These are phyloP conservation scores for Glaucomys volans DNA, from an alignment of 2,113 vertebrate species.

Conservation along the genomic window DNA sequence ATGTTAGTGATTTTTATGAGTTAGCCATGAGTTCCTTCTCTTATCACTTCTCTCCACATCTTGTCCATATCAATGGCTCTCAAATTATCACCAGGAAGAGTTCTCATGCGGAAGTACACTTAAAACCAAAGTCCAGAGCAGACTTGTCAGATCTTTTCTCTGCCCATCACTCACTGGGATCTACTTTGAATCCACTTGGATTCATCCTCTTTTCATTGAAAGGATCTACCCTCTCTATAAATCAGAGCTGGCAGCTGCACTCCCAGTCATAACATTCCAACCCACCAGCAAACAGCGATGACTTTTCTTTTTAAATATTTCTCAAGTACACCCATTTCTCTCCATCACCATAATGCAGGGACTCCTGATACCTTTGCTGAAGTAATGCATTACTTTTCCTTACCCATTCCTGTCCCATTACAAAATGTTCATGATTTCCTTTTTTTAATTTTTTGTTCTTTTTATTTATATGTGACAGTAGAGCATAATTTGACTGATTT, in stretches of 20 bases:
- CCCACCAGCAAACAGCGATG: background rate
- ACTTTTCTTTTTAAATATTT: background rate
- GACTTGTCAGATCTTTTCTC: background rate
- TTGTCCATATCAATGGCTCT: background rate
- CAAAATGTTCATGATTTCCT: background rate
- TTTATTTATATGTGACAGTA: too few species aligned
- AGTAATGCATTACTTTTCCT: background rate
- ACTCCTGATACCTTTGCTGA: background rate
- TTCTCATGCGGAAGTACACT: background rate
- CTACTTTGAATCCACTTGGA: background rate
- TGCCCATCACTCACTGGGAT: background rate
- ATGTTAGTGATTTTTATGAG: background rate
- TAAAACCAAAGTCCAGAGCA: background rate
- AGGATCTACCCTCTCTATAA: background rate
- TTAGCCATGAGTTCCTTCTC: background rate
- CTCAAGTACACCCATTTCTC: background rate
- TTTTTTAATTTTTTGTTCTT: too few species aligned
- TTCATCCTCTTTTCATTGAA: background rate
- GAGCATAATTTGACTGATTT: too few species aligned
- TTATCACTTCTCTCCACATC: background rate
- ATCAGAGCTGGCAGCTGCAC: background rate
- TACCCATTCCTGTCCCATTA: background rate
- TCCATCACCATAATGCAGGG: background rate
- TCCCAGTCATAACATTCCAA: background rate
- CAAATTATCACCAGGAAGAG: background rate